Conservation (phyloP, 1,140 invertebrate genomes). For the Pteromalus puparum region DNA sequence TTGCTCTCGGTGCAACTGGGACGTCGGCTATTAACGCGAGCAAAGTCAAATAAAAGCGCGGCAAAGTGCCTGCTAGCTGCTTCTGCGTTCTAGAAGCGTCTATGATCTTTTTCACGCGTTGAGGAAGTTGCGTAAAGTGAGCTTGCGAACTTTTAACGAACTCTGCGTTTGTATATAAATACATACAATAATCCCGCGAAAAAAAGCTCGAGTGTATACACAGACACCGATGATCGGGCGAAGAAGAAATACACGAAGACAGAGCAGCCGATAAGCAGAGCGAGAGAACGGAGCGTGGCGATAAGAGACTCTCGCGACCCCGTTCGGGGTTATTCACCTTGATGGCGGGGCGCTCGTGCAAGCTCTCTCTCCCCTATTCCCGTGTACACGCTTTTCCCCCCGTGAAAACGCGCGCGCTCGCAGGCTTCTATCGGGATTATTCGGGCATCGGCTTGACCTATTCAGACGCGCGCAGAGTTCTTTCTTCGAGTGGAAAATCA, state of each 20-base stretch:
- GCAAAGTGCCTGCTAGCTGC: too few species aligned
- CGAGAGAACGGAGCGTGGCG: constrained; percentile 43
- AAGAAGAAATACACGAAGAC: constrained; percentile 47
- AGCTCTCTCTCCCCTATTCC: not conserved
- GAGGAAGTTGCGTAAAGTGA: not conserved
- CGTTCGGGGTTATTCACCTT: constrained; percentile 73
- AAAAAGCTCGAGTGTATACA: not conserved
- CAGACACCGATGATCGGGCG: not conserved
- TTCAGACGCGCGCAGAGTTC: not conserved
- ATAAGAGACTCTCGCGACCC: constrained; percentile 71
- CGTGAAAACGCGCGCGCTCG: not conserved
- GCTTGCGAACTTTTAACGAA: not conserved
- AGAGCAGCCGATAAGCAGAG: constrained; percentile 67
- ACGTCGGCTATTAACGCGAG: constrained; percentile 8
- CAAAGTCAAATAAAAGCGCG: constrained; percentile 22
- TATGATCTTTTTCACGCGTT: not conserved
- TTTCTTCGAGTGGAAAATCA: not conserved
- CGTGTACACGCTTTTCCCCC: not conserved
- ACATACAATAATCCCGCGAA: not conserved
- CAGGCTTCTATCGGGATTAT: constrained; percentile 38
- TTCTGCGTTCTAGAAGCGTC: not conserved
- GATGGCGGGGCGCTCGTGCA: constrained; percentile 45
- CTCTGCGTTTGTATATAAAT: too few species aligned
- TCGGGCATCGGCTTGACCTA: constrained; percentile 45
- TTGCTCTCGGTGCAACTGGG: not conserved